Percentiles rank a stretch among this genome's conserved stretches.
These are phyloP conservation scores for Eulemur rufifrons DNA, from an alignment of 2,113 vertebrate species.

Conservation along the genomic window DNA sequence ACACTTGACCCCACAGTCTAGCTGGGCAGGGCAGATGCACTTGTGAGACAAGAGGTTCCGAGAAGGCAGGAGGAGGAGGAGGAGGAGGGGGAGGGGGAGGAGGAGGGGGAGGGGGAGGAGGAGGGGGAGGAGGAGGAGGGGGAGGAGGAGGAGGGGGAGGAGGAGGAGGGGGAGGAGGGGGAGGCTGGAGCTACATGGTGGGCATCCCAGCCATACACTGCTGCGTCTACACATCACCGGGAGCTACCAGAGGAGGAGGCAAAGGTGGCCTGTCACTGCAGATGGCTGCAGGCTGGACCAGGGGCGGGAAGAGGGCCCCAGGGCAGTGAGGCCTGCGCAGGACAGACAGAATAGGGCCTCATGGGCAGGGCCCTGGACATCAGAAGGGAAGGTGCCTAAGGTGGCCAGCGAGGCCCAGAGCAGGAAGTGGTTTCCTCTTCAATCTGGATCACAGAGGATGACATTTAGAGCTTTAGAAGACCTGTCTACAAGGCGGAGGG, in stretches of 20 bases:
- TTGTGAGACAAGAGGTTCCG: background rate
- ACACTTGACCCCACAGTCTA: background rate
- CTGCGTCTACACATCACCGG: background rate
- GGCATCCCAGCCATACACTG: accelerated
- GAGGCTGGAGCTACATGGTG: background rate
- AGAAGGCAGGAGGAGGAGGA: background rate
- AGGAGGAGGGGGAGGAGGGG: background rate
- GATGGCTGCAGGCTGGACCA: background rate
- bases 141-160: background rate
- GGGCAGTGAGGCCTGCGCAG: background rate
- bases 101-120: background rate
- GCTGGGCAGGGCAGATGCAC: background rate
- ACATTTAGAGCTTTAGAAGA: background rate
- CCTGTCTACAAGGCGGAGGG: too few species aligned
- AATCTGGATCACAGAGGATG: background rate
- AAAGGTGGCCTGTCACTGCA: background rate
- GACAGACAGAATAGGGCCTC: background rate
- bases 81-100: background rate
- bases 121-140: background rate
- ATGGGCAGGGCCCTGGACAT: background rate
- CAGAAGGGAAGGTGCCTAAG: background rate
- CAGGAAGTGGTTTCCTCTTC: background rate
- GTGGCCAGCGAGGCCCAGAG: background rate
- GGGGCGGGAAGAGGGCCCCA: background rate
- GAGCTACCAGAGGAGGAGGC: background rate